These are phyloP conservation scores for Atta cephalotes DNA, from an alignment of 1,140 invertebrate species.

Conservation along the genomic window DNA sequence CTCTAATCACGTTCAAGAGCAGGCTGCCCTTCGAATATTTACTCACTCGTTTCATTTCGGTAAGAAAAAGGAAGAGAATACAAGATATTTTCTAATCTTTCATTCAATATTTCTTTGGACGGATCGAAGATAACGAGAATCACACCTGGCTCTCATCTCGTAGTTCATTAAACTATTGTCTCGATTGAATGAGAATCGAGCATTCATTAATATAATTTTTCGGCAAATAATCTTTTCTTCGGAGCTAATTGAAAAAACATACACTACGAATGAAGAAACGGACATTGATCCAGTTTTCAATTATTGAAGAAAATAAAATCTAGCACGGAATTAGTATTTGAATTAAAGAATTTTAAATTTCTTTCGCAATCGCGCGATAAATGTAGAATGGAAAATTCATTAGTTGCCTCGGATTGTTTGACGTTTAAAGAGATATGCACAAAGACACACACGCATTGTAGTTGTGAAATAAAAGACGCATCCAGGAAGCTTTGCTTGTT, in stretches of 20 bases:
- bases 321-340: not conserved
- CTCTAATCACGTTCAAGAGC: slow-evolving; percentile 71
- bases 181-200: not conserved
- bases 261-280: not conserved
- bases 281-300: not conserved
- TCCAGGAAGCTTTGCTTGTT: not conserved
- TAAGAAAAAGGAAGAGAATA: not conserved
- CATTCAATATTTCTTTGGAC: slow-evolving; percentile 57
- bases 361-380: not conserved
- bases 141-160: not conserved
- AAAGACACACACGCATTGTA: not conserved
- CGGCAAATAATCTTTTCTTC: not conserved
- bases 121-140: slow-evolving; percentile 46
- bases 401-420: not conserved
- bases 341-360: not conserved
- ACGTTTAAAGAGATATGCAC: not conserved
- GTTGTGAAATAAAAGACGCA: slow-evolving; percentile 37
- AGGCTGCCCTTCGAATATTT: slow-evolving; percentile 71
- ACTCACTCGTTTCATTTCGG: slow-evolving; percentile 72
- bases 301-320: not conserved
- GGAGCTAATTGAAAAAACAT: not conserved
- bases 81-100: not conserved
- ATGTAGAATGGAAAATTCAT: slow-evolving; percentile 19
- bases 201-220: not conserved
- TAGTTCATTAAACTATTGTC: not conserved